Conservation (phyloP, 2,888 invertebrate genomes). For the Dendrolimus houi region DNA sequence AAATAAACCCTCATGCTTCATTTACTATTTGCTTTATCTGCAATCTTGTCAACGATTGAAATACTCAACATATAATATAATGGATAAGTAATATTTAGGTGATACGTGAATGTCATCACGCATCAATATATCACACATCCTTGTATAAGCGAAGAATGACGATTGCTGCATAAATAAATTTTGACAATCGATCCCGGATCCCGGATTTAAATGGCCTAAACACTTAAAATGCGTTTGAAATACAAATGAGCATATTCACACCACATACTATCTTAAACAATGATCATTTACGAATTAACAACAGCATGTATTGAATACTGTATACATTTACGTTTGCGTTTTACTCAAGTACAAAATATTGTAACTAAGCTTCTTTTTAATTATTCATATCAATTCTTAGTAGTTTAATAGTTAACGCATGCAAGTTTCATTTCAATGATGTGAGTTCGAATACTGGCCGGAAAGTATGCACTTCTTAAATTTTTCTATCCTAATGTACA, state of each 20-base stretch:
- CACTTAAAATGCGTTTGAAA: constrained; percentile 8
- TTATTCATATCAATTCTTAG: no score
- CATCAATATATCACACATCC: background rate
- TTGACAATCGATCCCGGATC: constrained; percentile 15
- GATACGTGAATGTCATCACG: background rate
- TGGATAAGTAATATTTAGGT: no score
- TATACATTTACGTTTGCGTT: background rate
- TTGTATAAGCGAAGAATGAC: background rate
- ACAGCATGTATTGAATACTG: background rate
- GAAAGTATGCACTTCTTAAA: no score
- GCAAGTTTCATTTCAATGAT: no score
- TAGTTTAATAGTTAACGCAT: no score
- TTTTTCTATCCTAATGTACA: no score
- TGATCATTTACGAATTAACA: constrained; percentile 1
- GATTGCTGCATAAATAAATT: background rate
- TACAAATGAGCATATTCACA: constrained; percentile 15
- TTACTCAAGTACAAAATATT: background rate
- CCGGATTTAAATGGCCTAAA: constrained; percentile 11
- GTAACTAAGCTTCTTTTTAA: no score
- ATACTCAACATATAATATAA: no score
- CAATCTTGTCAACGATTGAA: no score
- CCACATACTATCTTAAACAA: constrained; percentile 3
- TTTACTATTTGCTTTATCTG: no score
- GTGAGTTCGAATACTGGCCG: no score
- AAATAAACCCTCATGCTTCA: no score